Conservation (phyloP, 2,797 vertebrate genomes). For the Parauchenoglanis ngamensis region DNA sequence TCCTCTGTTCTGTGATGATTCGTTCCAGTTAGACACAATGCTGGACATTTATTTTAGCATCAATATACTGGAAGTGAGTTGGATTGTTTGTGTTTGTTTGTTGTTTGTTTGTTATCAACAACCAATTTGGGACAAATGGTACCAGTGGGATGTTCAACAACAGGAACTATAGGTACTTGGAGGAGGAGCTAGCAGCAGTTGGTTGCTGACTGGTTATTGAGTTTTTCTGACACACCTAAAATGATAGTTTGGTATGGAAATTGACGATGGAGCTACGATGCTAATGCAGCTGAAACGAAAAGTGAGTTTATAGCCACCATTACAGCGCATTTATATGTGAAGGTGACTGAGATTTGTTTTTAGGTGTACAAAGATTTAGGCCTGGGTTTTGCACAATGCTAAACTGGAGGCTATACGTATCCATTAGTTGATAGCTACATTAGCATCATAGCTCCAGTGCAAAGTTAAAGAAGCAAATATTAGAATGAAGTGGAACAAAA, state of each 20-base stretch:
- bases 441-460: background rate
- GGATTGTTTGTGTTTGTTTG: no score
- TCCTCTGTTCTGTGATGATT: background rate
- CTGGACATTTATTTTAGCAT: background rate
- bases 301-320: background rate
- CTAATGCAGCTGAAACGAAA: background rate
- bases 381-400: background rate
- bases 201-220: background rate
- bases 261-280: background rate
- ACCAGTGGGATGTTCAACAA: background rate
- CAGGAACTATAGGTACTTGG: background rate
- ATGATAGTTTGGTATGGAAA: background rate
- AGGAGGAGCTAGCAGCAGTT: background rate
- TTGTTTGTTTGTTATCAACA: background rate
- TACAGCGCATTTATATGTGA: background rate
- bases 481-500: background rate
- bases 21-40: background rate
- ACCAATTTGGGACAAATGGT: background rate
- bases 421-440: background rate
- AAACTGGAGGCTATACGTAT: background rate
- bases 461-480: background rate
- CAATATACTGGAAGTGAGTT: background rate
- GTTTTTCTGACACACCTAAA: background rate
- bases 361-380: background rate
- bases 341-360: background rate